Base-by-base conservation (phyloP, 2,888 invertebrate genomes). In the Troides helena region DNA sequence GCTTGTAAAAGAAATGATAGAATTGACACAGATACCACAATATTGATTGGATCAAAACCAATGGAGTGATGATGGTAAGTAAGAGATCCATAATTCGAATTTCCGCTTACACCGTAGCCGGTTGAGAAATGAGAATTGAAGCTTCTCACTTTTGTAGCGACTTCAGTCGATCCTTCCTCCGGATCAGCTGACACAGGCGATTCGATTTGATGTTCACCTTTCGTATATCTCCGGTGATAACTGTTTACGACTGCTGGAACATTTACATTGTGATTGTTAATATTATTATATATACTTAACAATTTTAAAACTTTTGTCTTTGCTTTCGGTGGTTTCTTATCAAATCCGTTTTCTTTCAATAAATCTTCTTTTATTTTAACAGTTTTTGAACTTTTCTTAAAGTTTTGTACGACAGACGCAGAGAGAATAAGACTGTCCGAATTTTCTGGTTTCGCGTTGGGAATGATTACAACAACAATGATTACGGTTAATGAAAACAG, bases 21-120 rank as follows among this genome's bases (percentile, higher is more conserved):
- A 1, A 93, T 79, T 5, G 93, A 93, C 78, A 93, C 79, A 0
- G 93, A 93, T 0, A 93, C 89, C 1, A 93, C 85, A 39, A 93
- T 92, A 73, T 93, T 93, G 64, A 93, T 82, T 12, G 93, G 93
- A 81, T 93, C 93, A 71, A 93, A 90, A n/a, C 92, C 92, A 66
- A 93, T 90, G 1, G 92, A 92, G 76, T 93, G 92, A 71, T 93
- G 93, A 73, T 93, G 92, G 73, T 91, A 92, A 1, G 89, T 85
- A 18, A 84, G 80, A 3, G 72, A 66, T 25, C 81, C 86, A 73
- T 87, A 87, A 72, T 85, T 89, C 1, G 80, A 80, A 66, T 78
- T 84, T 0, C 81, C 88, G 62, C 85, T 89, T 0, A 77, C 81
- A 56, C 89, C 90, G 72, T 85, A 91, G 8, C 87, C 86, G 1